Conservation (phyloP, 2,113 vertebrate species). For the Xiphorhynchus elegans region DNA sequence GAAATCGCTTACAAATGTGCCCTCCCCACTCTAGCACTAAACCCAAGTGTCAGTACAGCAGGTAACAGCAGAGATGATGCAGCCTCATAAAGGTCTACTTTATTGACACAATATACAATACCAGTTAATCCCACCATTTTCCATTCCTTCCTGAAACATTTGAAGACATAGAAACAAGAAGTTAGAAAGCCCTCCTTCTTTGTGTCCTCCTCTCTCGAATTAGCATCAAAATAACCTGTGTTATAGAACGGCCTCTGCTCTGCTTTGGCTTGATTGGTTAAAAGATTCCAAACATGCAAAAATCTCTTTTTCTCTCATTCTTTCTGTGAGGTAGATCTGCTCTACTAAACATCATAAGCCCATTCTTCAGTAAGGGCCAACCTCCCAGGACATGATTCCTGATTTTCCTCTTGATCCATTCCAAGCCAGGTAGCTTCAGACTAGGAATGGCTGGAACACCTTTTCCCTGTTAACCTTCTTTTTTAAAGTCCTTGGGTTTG, state of each 20-base stretch:
- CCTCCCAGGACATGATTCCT: background rate
- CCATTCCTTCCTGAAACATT: background rate
- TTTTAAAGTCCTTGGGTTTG: background rate
- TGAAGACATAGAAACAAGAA: background rate
- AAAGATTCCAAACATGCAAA: background rate
- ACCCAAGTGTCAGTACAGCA: background rate
- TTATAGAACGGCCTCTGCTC: background rate
- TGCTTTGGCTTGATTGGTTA: background rate
- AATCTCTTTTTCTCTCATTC: background rate
- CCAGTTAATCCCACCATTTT: background rate
- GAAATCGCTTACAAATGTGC: background rate
- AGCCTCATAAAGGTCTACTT: background rate
- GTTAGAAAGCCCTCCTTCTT: background rate
- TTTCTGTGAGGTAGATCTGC: background rate
- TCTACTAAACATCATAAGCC: background rate
- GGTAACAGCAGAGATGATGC: background rate
- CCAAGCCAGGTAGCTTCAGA: background rate
- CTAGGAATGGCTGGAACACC: background rate
- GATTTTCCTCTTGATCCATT: background rate
- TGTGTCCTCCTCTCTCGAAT: background rate
- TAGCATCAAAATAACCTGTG: background rate
- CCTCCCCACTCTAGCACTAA: background rate
- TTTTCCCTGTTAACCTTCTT: background rate
- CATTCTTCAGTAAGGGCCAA: background rate
- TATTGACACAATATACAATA: background rate